Base-by-base conservation (phyloP, 2,888 invertebrate species). In the Dryobota labecula region DNA sequence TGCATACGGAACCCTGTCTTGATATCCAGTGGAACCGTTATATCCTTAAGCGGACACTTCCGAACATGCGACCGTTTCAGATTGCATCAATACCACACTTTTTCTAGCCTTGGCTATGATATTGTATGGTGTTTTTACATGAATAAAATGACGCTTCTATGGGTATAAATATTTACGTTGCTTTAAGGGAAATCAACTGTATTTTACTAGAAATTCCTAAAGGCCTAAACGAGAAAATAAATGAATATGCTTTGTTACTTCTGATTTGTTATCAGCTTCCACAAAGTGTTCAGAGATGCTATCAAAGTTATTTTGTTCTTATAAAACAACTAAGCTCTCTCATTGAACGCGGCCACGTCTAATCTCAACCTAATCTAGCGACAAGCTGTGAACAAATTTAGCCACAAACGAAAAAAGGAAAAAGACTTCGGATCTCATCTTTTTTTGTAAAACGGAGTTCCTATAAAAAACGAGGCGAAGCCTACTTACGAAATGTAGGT, bases 1-100 rank as follows among this genome's bases (percentile, higher is more conserved):
- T 89, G 90, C 88, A 86, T 85, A 89, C 87, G 87, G 87, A 89
- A 90, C 90, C 88, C 84, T 84, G 83, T 80, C 86, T 87, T 84
- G 87, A 88, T 87, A 89, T 87, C 89, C 86, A 89, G 77, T 75
- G 84, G 84, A 84, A 91, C 94, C 92, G 94, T 94, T 94, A 93
- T 84, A 88, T 88, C 87, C 90, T 89, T 89, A 89, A 87, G 87
- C 88, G 89, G 90, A 88, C 88, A 91, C 89, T 92, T 91, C 91
- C 92, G 90, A 90, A 89, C 88, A 86, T 84, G 87, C 82, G 84
- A 86, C 84, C 68, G 62, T 75, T 74, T 49, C 45, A 76, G 65
- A 47, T 67, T 61, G 61, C 68, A 54, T 78, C 79, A 73, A 75
- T 79, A 70, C 70, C 79, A 84, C 79, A 80, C 67, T 85, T 84